A percentile compares a stretch with the other conserved stretches of the same genome.
phyloP scores from a whole-genome alignment of 92 coral and sea anemone genomes.

The Isaurus tuberculatus region DNA sequence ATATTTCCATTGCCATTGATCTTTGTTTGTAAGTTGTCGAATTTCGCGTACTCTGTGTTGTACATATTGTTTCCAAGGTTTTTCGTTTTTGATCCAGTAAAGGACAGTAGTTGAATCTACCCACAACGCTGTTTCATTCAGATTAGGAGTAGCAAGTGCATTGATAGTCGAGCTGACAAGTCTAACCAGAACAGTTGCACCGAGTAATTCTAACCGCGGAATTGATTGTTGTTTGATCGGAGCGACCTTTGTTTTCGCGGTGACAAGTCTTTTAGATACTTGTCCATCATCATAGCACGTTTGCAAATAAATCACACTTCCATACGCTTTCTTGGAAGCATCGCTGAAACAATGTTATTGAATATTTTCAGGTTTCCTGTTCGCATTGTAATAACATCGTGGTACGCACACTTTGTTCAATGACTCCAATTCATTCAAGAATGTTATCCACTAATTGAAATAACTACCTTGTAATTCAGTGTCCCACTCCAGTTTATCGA shows the following conservation, averaged over 20 bases:
- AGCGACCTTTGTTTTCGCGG: slow-evolving; percentile 46
- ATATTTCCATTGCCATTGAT: slow-evolving; percentile 48
- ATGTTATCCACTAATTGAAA: slow-evolving; percentile 55
- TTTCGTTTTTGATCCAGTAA: slow-evolving; percentile 59
- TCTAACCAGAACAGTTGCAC: slow-evolving; percentile 29
- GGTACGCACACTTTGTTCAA: slow-evolving; percentile 53
- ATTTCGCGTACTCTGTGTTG: slow-evolving; percentile 64
- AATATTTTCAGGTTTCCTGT: slow-evolving; percentile 27
- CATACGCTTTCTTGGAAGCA: slow-evolving; percentile 61
- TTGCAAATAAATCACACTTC: slow-evolving; percentile 55
- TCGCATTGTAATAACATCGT: slow-evolving; percentile 60
- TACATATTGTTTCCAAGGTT: slow-evolving; percentile 72
- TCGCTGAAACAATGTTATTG: slow-evolving; percentile 66
- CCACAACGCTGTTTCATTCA: slow-evolving; percentile 39
- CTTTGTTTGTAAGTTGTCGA: slow-evolving; percentile 32
- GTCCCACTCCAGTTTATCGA: slow-evolving; percentile 70
- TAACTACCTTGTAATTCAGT: slow-evolving; percentile 52
- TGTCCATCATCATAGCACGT: slow-evolving; percentile 31
- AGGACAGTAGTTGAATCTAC: slow-evolving; percentile 56
- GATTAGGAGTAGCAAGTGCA: background rate
- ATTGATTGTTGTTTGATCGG: slow-evolving; percentile 48
- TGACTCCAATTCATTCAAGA: slow-evolving; percentile 53
- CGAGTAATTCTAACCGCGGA: slow-evolving; percentile 44
- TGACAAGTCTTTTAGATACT: slow-evolving; percentile 36
- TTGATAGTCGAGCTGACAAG: background rate